Evolutionary conservation across 2,113 vertebrate genomes (phyloP).

Genomic region (Hyaena hyaena): DNA sequence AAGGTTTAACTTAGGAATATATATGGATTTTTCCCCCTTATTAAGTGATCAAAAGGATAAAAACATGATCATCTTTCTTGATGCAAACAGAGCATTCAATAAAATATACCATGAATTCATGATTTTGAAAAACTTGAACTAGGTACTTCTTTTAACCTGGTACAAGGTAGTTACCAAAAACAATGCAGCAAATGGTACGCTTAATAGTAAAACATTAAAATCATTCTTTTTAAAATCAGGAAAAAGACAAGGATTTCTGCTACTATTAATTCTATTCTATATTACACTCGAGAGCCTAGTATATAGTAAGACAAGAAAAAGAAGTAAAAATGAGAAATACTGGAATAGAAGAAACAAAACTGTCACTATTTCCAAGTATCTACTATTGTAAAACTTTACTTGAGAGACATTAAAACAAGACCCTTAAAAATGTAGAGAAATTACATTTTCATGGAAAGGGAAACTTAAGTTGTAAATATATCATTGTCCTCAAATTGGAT

Average conservation of each 20-base stretch:
- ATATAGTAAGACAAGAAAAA: neutral
- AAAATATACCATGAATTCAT: neutral
- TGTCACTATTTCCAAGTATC: neutral
- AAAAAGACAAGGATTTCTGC: neutral
- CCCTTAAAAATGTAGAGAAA: neutral
- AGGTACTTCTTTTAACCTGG: neutral
- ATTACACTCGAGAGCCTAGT: neutral
- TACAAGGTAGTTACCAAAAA: conserved; percentile 3
- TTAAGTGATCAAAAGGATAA: neutral
- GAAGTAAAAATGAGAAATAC: neutral
- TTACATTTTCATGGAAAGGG: neutral
- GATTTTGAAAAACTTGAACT: neutral
- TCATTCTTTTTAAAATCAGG: neutral
- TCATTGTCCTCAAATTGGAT: neutral
- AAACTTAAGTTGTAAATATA: neutral
- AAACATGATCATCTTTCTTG: neutral
- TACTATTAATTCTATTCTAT: neutral
- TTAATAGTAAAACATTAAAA: neutral
- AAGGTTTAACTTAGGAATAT: neutral
- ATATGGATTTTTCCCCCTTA: neutral
- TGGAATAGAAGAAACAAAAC: neutral
- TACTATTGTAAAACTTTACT: conserved; percentile 3
- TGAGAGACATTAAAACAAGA: neutral
- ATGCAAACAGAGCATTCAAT: neutral
- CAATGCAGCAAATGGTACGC: neutral